phyloP scores from a whole-genome alignment of 2,797 vertebrate species.

The Siniperca scherzeri region DNA sequence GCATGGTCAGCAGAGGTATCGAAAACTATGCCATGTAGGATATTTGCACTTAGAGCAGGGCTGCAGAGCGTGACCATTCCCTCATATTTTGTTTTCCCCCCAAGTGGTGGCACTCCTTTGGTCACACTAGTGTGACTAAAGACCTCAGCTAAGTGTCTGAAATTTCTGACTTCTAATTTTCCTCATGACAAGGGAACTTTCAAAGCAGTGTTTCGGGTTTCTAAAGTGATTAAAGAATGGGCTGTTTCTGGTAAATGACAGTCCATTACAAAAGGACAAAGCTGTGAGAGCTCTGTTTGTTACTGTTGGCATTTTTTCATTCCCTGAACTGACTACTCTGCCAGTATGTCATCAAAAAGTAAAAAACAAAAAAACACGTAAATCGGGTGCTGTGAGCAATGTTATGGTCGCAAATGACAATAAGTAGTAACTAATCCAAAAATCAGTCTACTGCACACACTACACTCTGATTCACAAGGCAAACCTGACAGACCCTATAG shows the following conservation, averaged over 20 bases:
- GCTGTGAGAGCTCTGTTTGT: conserved; percentile 37
- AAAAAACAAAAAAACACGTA: too few relatives aligned
- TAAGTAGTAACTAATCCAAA: too few relatives aligned
- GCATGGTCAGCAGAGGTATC: not conserved
- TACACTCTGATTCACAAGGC: not conserved
- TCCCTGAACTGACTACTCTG: not conserved
- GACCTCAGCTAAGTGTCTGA: conserved; percentile 34
- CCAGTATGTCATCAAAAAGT: not conserved
- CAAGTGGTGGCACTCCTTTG: conserved; percentile 9
- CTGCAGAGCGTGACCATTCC: conserved; percentile 2
- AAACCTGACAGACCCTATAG: not conserved
- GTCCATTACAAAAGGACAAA: conserved; percentile 36
- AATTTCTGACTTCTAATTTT: conserved; percentile 45
- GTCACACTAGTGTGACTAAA: conserved; percentile 52
- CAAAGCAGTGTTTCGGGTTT: conserved; percentile 11
- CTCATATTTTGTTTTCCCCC: not conserved
- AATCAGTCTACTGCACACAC: not conserved
- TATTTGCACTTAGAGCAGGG: conserved; percentile 14
- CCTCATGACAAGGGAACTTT: conserved; percentile 10
- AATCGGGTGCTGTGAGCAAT: too few relatives aligned
- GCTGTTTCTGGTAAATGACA: conserved; percentile 33
- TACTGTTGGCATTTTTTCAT: not conserved
- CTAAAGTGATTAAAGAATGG: conserved; percentile 39
- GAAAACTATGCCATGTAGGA: conserved; percentile 7
- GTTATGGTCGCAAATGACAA: not conserved